These are phyloP conservation scores for Carcinoscorpius rotundicauda DNA, from an alignment of 1,140 invertebrate genomes.

Conservation along the genomic window DNA sequence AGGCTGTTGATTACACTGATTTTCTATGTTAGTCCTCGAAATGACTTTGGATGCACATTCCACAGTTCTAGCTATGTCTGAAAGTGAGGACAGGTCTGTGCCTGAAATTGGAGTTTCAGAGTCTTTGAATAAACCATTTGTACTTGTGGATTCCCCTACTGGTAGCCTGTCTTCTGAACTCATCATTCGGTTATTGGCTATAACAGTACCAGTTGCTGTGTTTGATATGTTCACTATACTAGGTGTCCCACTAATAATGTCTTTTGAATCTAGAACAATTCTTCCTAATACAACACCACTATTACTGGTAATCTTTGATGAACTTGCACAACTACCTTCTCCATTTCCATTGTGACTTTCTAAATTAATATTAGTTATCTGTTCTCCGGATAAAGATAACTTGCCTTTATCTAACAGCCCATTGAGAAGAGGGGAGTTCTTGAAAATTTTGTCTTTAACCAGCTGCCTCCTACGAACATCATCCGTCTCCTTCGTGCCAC, in stretches of 20 bases:
- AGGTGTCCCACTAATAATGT: neutral
- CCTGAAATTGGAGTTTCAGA: neutral
- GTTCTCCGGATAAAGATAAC: constrained; percentile 10
- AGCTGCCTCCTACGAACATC: constrained; percentile 9
- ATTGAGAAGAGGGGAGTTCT: constrained; percentile 25
- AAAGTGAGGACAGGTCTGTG: constrained; percentile 15
- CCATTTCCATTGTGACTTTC: neutral
- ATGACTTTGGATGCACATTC: constrained; percentile 20
- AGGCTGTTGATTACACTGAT: constrained; percentile 2
- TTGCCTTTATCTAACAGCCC: constrained; percentile 26
- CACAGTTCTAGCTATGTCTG: constrained; percentile 17
- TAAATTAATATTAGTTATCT: neutral
- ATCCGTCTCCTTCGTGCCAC: constrained; percentile 3
- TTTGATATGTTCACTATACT: neutral
- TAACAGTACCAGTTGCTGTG: neutral
- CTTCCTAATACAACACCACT: neutral
- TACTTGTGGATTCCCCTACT: neutral
- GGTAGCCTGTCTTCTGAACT: too few species aligned
- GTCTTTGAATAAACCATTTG: neutral
- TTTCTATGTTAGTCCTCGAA: constrained; percentile 17
- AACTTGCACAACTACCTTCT: neutral
- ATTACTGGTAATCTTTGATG: neutral
- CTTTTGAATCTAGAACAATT: neutral
- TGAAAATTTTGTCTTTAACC: constrained; percentile 10
- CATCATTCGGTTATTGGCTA: neutral